These are phyloP conservation scores for Sanderia malayensis DNA, from an alignment of 30 jellyfish, hydroid and myxozoan genomes.

Conservation along the genomic window DNA sequence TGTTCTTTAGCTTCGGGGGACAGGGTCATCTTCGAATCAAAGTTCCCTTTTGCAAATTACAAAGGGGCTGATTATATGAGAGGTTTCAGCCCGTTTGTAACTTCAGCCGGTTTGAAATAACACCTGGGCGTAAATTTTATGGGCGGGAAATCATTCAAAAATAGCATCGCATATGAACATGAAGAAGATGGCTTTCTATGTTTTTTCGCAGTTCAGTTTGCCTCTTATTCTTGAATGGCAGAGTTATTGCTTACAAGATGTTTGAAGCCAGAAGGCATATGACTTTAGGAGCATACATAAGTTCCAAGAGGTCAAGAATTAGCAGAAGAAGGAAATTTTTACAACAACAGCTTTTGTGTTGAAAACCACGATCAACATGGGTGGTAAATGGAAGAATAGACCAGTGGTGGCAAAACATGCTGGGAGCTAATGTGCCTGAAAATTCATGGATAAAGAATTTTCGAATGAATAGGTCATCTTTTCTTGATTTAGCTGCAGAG, in stretches of 20 bases:
- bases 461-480: neutral
- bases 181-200: too few relatives aligned
- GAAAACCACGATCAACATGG: constrained; percentile 1
- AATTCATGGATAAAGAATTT: neutral
- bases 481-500: neutral
- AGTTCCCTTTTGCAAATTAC: too few relatives aligned
- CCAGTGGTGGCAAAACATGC: neutral
- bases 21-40: too few relatives aligned
- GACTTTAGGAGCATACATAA: neutral
- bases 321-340: neutral
- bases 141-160: too few relatives aligned
- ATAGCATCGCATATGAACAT: too few relatives aligned
- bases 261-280: neutral
- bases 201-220: too few relatives aligned
- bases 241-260: neutral
- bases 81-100: too few relatives aligned
- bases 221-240: neutral
- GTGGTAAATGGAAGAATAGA: neutral
- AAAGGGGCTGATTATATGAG: too few relatives aligned
- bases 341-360: constrained; percentile 2
- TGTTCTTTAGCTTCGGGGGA: too few relatives aligned
- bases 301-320: neutral
- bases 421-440: neutral
- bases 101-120: too few relatives aligned
- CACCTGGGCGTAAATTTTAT: too few relatives aligned